A percentile compares a stretch with the other conserved stretches of the same genome.
Evolutionary conservation across 1,140 invertebrate species (phyloP).

Genomic region (Acromyrmex echinatior): DNA sequence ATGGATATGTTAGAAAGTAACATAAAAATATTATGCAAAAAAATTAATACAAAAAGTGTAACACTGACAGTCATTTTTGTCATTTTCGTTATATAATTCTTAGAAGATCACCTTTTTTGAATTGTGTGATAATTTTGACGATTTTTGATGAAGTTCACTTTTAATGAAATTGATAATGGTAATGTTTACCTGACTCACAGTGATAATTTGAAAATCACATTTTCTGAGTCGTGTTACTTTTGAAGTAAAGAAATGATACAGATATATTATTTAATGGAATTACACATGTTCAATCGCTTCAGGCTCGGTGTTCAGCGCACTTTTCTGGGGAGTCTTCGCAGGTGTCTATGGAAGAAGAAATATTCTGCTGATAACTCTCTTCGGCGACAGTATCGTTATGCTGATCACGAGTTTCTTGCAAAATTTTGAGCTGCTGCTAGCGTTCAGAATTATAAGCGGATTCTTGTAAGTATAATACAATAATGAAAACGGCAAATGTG

Average conservation of each 20-base stretch:
- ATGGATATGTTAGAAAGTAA: too few species aligned
- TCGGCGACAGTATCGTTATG: constrained; percentile 88
- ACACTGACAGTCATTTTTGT: too few species aligned
- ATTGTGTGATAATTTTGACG: too few species aligned
- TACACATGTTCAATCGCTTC: not conserved
- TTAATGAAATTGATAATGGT: too few species aligned
- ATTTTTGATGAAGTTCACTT: too few species aligned
- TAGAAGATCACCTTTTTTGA: too few species aligned
- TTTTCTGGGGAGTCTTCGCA: constrained; percentile 90
- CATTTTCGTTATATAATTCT: too few species aligned
- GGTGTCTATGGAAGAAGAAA: constrained; percentile 89
- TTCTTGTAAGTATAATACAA: constrained; percentile 86
- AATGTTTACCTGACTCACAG: too few species aligned
- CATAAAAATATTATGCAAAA: too few species aligned
- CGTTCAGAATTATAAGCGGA: constrained; percentile 87
- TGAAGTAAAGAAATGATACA: not conserved
- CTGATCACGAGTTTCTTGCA: constrained; percentile 86
- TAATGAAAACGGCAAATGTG: not conserved
- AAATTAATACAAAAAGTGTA: too few species aligned
- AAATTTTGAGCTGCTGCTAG: constrained; percentile 85
- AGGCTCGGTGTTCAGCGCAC: constrained; percentile 88
- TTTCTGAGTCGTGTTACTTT: not conserved
- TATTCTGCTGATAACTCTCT: constrained; percentile 88
- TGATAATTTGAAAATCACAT: not conserved
- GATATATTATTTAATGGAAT: not conserved